These are phyloP conservation scores for Malurus cyaneus DNA, from an alignment of 2,113 vertebrate species.

Conservation along the genomic window DNA sequence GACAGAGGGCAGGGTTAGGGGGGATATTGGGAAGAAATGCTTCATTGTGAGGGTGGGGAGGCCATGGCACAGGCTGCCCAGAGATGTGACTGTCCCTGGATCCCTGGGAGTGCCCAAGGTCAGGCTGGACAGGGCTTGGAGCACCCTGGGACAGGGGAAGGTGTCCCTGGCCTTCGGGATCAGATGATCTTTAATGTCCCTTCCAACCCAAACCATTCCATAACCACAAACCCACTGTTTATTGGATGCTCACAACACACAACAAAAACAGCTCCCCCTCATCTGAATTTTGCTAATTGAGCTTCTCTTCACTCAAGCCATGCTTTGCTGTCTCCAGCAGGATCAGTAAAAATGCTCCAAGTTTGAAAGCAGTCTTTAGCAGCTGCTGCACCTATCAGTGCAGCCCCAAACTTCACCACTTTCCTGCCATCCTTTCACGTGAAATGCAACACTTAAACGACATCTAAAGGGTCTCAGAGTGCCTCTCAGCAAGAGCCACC, in stretches of 20 bases:
- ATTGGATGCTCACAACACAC: background rate
- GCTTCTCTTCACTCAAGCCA: background rate
- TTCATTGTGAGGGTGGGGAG: fast-evolving
- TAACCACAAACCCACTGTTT: background rate
- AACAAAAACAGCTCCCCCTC: background rate
- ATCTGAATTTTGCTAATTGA: background rate
- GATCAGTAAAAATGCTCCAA: fast-evolving
- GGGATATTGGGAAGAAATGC: background rate
- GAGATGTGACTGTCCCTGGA: background rate
- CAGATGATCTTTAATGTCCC: background rate
- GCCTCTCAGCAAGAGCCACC: background rate
- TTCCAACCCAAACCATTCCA: background rate
- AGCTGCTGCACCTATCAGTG: background rate
- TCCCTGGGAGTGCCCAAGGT: background rate
- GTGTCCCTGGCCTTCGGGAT: background rate
- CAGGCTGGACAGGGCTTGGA: fast-evolving
- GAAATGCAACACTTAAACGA: background rate
- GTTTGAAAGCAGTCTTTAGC: background rate
- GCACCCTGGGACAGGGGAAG: fast-evolving
- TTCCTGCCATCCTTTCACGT: background rate
- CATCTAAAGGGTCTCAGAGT: background rate
- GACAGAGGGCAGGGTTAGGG: background rate
- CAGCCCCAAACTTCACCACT: background rate
- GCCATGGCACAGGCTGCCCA: background rate
- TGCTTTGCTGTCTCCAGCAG: background rate